These are phyloP conservation scores for Aphrocallistes beatrix DNA, from an alignment of 37 sponge, comb jelly and placozoan species.

Conservation along the genomic window DNA sequence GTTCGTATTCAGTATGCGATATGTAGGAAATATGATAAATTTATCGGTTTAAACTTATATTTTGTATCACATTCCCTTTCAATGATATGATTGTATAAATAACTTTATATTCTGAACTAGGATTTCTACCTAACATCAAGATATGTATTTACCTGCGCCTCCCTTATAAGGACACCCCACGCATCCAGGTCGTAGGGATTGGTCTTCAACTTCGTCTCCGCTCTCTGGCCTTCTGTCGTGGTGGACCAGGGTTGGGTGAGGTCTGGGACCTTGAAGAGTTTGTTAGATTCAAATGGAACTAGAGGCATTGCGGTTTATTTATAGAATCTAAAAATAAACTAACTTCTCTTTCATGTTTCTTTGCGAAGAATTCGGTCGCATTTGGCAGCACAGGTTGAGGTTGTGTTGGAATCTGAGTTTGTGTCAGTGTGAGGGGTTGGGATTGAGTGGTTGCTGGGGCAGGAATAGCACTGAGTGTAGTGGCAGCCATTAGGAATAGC, in stretches of 20 bases:
- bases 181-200: conserved; percentile 77
- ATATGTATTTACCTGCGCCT: conserved; percentile 66
- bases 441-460: no score
- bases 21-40: no score
- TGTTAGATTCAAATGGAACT: no score
- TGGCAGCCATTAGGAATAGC: no score
- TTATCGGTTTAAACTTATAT: no score
- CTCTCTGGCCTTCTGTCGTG: conserved; percentile 61
- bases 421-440: background rate
- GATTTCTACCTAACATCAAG: no score
- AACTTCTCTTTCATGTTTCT: background rate
- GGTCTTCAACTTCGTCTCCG: conserved; percentile 60
- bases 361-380: background rate
- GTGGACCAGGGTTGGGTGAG: conserved; percentile 49
- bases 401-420: background rate
- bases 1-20: no score
- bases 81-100: no score
- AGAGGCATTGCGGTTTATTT: no score
- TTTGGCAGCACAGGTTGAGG: background rate
- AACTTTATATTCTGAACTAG: background rate
- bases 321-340: background rate
- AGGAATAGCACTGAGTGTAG: no score
- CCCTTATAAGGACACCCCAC: conserved; percentile 77
- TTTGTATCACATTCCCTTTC: no score
- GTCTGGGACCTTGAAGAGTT: background rate